These are phyloP conservation scores for Prionace glauca DNA, from an alignment of 2,797 vertebrate species.

Conservation along the genomic window DNA sequence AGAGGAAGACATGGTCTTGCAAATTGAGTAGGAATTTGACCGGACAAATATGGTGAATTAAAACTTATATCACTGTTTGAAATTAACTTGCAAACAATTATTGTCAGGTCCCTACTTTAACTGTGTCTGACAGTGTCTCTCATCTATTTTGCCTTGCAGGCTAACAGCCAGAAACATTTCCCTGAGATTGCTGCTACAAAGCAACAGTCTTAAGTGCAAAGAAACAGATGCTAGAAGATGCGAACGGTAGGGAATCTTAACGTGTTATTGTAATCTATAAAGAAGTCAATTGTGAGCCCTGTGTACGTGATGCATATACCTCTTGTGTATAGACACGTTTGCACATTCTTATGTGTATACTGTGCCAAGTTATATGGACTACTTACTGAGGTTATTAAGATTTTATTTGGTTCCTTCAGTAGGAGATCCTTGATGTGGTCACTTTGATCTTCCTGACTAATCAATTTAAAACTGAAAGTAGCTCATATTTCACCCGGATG, in stretches of 20 bases:
- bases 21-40: not conserved
- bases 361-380: not conserved
- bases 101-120: constrained; percentile 24
- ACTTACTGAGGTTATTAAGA: not conserved
- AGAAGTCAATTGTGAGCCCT: constrained; percentile 16
- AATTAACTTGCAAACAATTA: constrained; percentile 35
- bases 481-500: constrained; percentile 33
- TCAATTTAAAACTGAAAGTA: constrained; percentile 34
- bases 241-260: constrained; percentile 28
- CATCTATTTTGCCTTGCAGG: constrained; percentile 34
- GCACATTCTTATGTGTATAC: not conserved
- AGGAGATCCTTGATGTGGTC: constrained; percentile 30
- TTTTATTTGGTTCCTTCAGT: constrained; percentile 22
- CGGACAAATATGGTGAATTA: constrained; percentile 3
- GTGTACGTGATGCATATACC: constrained; percentile 5
- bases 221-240: constrained; percentile 34
- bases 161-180: constrained; percentile 35
- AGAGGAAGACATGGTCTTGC: not conserved
- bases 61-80: constrained; percentile 23
- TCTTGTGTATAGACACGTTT: not conserved
- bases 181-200: constrained; percentile 19
- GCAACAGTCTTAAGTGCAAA: constrained; percentile 23
- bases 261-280: constrained; percentile 25
- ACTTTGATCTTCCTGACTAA: constrained; percentile 28
- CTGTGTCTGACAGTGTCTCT: constrained; percentile 24